Evolutionary conservation across 2,797 vertebrate species (phyloP).

Genomic region (Rhyacichthys aspro): DNA sequence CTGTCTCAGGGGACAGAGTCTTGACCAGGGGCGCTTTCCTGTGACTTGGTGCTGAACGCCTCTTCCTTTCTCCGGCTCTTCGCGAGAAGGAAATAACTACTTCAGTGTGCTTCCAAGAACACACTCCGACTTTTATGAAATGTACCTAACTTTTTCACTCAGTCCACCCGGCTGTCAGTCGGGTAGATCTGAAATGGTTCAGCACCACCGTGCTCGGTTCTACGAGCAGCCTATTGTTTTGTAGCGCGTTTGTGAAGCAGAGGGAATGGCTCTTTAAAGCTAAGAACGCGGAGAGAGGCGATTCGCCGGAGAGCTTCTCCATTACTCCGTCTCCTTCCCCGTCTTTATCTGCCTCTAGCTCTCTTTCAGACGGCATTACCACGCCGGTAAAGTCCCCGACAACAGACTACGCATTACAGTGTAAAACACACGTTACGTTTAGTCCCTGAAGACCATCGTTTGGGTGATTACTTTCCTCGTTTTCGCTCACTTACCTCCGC

Average conservation of each 20-base stretch:
- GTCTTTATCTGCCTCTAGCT: slow-evolving; percentile 37
- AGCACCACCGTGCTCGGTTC: slow-evolving; percentile 56
- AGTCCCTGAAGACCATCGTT: slow-evolving; percentile 51
- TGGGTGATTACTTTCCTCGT: slow-evolving; percentile 71
- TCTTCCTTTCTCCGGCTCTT: slow-evolving; percentile 67
- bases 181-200: slow-evolving; percentile 68
- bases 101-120: slow-evolving; percentile 61
- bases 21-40: slow-evolving; percentile 83
- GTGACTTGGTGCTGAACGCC: slow-evolving; percentile 84
- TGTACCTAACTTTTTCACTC: slow-evolving; percentile 61
- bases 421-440: slow-evolving; percentile 29
- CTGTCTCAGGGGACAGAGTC: slow-evolving; percentile 24
- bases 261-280: slow-evolving; percentile 78
- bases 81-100: slow-evolving; percentile 76
- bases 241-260: slow-evolving; percentile 53
- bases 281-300: slow-evolving; percentile 69
- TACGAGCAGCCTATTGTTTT: slow-evolving; percentile 72
- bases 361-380: slow-evolving; percentile 27
- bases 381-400: slow-evolving; percentile 35
- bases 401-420: not conserved
- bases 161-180: slow-evolving; percentile 26
- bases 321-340: slow-evolving; percentile 65
- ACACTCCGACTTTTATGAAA: slow-evolving; percentile 52
- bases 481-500: slow-evolving; percentile 86
- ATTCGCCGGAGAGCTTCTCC: slow-evolving; percentile 73